Conservation (phyloP, 2,113 vertebrate genomes). For the Peromyscus maniculatus region DNA sequence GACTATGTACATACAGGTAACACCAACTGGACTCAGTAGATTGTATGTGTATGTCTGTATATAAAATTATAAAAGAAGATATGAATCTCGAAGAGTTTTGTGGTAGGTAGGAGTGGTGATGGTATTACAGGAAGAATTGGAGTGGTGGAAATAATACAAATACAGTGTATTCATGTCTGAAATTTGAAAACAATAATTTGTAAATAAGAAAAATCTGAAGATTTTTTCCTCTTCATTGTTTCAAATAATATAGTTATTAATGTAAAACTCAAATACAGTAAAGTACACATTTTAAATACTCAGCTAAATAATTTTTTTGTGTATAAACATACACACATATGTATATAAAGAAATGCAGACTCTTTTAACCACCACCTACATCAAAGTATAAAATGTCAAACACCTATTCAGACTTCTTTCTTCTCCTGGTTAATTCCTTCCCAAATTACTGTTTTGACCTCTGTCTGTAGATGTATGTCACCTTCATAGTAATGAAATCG, state of each 20-base stretch:
- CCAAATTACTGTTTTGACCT: not conserved
- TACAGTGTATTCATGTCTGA: not conserved
- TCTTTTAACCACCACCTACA: not conserved
- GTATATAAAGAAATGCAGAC: not conserved
- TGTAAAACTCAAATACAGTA: not conserved
- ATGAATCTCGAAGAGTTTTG: too few species aligned
- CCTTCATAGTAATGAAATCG: not conserved
- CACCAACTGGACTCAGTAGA: not conserved
- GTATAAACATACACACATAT: not conserved
- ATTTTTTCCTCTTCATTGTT: not conserved
- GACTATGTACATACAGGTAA: not conserved
- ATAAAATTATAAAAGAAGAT: not conserved
- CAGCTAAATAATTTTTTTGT: not conserved
- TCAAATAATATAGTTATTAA: not conserved
- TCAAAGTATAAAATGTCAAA: not conserved
- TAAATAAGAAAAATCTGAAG: not conserved
- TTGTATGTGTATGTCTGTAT: not conserved
- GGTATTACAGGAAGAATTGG: too few species aligned
- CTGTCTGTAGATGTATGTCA: not conserved
- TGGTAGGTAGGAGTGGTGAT: not conserved
- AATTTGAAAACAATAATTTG: not conserved
- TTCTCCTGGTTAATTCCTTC: not conserved
- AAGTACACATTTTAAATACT: not conserved
- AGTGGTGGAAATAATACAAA: not conserved
- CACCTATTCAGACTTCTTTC: not conserved